Percentiles rank a stretch among this genome's conserved stretches.
These are phyloP conservation scores for Eubasilissa regina DNA, from an alignment of 1,140 invertebrate species.

Conservation along the genomic window DNA sequence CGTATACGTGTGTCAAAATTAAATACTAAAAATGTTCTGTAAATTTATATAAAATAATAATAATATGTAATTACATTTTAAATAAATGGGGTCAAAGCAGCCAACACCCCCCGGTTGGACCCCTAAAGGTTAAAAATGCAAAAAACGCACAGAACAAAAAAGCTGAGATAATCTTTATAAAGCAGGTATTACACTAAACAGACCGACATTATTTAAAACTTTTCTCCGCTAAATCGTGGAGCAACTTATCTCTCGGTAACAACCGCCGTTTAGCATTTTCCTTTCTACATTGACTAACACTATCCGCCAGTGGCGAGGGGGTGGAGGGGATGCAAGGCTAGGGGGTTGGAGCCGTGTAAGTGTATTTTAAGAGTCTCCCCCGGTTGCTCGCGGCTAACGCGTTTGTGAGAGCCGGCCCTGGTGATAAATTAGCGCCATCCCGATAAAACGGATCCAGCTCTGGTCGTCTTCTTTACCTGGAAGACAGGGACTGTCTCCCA, in stretches of 20 bases:
- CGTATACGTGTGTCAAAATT: too few relatives aligned
- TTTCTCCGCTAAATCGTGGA: background rate
- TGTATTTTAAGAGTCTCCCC: background rate
- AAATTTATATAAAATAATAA: too few relatives aligned
- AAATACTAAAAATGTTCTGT: too few relatives aligned
- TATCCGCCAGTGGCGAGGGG: background rate
- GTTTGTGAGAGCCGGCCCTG: conserved; percentile 4
- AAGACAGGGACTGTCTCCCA: too few relatives aligned
- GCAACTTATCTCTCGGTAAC: conserved; percentile 13
- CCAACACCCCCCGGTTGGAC: too few relatives aligned
- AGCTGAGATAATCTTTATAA: too few relatives aligned
- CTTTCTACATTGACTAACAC: conserved; percentile 9
- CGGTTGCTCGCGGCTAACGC: conserved; percentile 5
- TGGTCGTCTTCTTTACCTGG: background rate
- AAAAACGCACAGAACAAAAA: too few relatives aligned
- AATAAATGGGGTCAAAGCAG: too few relatives aligned
- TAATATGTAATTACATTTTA: too few relatives aligned
- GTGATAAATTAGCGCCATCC: conserved; percentile 6
- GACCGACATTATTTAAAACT: background rate
- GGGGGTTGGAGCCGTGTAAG: too few relatives aligned
- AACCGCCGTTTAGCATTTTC: conserved; percentile 6
- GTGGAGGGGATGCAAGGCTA: background rate
- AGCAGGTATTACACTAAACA: background rate
- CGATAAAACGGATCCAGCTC: conserved; percentile 1
- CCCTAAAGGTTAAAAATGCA: too few relatives aligned